Base-by-base conservation (phyloP, 2,113 vertebrate species). In the Sterna hirundo region DNA sequence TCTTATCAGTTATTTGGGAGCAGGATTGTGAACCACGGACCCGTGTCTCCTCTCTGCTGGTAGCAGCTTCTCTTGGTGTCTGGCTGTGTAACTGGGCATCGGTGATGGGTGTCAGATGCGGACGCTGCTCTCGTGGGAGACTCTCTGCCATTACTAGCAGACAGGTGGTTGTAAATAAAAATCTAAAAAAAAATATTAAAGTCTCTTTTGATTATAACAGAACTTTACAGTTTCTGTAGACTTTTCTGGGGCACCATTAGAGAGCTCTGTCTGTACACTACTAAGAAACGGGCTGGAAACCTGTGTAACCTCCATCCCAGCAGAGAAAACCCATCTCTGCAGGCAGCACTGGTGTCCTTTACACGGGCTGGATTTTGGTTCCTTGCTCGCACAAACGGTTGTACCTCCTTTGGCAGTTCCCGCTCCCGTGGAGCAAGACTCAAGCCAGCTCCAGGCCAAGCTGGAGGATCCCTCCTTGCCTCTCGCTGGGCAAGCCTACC, bases 51-150 rank as follows among this genome's bases (percentile, higher is more conserved):
- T 46, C 13, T 47, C 57, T 61, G 18, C 22, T 3, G 6, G 38
- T 17, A 21, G 32, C 51, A 4, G 8, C 64, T 74, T 47, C 26
- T 78, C 12, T 6, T 40, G 66, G 9, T 55, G 44, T 22, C 70
- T 54, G 40, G n/a, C 66, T 58, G 81, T 17, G 52, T 15, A 6
- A n/a, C 0, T 42, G 71, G 47, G n/a, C 29, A 32, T 15, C 0
- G 0, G 4, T 3, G 6, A 23, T 13, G 0, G 0, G 4, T 3
- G 6, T 25, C 46, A 25, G 22, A 60, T 12, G 3, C 3, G 9
- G 46, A 21, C 19, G 4, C 9, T 3, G 0, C 32, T 47, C 18
- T 81, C 27, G 2, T 11, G 18, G 80, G 32, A 57, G 11, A 27
- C 17, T n/a, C 58, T 49, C 20, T 14, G 40, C 44, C 21, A 5